A percentile compares a stretch with the other conserved stretches of the same genome.
phyloP scores from a whole-genome alignment of 2,888 invertebrate species.

The Tetranychus piercei region DNA sequence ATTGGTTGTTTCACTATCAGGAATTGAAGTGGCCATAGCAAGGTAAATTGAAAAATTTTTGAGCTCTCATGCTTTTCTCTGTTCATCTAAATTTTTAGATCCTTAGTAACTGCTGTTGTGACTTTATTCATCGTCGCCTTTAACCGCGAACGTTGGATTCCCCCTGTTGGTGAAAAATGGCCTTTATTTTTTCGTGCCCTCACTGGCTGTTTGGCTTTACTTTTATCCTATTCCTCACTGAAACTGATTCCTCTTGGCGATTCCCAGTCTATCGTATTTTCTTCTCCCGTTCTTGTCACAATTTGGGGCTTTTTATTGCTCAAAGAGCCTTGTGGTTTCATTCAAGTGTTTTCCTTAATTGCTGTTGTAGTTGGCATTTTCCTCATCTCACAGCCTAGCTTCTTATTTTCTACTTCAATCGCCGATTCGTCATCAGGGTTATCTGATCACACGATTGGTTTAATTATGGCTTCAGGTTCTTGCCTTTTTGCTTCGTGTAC shows the following conservation, averaged over 20 bases:
- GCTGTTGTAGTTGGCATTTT: constrained; percentile 65
- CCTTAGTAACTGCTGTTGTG: not conserved
- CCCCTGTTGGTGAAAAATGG: not conserved
- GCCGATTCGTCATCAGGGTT: not conserved
- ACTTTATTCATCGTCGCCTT: not conserved
- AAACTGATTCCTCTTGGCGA: constrained; percentile 67
- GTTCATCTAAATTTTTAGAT: not conserved
- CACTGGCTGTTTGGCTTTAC: not conserved
- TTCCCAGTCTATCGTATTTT: constrained; percentile 72
- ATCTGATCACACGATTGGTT: not conserved
- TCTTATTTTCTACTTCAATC: constrained; percentile 41
- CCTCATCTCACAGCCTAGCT: constrained; percentile 62
- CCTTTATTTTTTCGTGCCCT: not conserved
- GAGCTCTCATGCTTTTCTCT: not conserved
- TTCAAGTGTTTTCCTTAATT: constrained; percentile 55
- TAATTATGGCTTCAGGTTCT: not conserved
- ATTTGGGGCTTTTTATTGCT: constrained; percentile 45
- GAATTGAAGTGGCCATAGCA: constrained; percentile 15
- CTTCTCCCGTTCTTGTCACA: constrained; percentile 74
- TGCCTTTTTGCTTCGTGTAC: not conserved
- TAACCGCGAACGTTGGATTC: not conserved
- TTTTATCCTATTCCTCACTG: not conserved
- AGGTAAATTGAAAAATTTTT: constrained; percentile 12
- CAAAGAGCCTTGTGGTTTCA: constrained; percentile 62
- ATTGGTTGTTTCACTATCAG: constrained; percentile 11